phyloP scores from a whole-genome alignment of 2,888 invertebrate species.

The Eupithecia exiguata region DNA sequence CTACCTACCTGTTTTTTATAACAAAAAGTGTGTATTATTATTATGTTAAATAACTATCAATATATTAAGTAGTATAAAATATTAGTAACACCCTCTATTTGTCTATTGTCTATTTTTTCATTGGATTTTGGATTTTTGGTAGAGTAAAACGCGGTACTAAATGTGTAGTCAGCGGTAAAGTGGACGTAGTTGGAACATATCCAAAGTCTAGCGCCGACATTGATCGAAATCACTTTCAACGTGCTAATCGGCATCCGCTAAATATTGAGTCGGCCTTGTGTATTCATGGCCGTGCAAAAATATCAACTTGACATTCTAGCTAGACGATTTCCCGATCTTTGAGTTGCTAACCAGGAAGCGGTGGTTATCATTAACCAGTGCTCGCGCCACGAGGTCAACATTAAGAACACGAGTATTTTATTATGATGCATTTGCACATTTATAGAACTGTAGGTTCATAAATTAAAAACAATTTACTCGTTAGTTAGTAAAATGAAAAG shows the following conservation, averaged over 20 bases:
- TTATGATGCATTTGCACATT: slow-evolving; percentile 30
- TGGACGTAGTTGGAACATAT: slow-evolving; percentile 59
- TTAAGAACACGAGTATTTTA: slow-evolving; percentile 50
- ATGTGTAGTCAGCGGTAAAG: neutral
- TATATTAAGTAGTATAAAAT: neutral
- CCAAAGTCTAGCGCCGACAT: slow-evolving; percentile 61
- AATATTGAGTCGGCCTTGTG: slow-evolving; percentile 75
- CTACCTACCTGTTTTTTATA: slow-evolving; percentile 16
- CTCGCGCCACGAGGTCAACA: slow-evolving; percentile 64
- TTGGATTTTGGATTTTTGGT: neutral
- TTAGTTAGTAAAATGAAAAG: neutral
- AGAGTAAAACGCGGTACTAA: neutral
- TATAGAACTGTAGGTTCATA: neutral
- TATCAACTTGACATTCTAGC: slow-evolving; percentile 82
- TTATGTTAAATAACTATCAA: neutral
- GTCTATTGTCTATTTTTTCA: too few relatives aligned
- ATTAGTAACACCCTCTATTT: neutral
- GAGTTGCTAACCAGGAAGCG: slow-evolving; percentile 79
- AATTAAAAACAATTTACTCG: neutral
- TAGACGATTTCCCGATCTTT: slow-evolving; percentile 80
- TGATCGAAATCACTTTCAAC: slow-evolving; percentile 79
- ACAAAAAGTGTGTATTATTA: neutral
- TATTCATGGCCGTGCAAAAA: slow-evolving; percentile 80
- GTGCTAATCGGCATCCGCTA: slow-evolving; percentile 71
- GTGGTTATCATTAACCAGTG: slow-evolving; percentile 71